phyloP scores from a whole-genome alignment of 2,888 invertebrate genomes.

The Ryuthela nishihirai region DNA sequence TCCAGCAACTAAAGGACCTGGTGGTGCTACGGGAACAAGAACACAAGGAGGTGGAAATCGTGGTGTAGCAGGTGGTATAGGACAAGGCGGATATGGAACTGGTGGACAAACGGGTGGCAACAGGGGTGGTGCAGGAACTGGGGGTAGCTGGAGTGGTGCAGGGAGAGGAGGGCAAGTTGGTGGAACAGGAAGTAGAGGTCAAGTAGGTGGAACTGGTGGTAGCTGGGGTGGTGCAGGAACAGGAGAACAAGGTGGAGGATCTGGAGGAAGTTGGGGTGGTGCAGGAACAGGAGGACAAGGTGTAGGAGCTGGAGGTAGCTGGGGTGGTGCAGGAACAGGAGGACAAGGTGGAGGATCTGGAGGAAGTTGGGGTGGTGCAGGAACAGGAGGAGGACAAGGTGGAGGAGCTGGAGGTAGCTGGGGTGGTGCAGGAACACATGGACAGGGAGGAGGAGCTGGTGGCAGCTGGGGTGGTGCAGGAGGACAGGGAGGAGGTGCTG shows the following conservation, averaged over 20 bases:
- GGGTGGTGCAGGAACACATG: background rate
- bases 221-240: background rate
- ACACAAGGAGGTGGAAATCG: background rate
- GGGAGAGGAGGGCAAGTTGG: conserved; percentile 1
- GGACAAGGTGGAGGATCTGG: background rate
- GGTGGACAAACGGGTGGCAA: background rate
- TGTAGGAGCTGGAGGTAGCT: background rate
- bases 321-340: background rate
- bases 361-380: background rate
- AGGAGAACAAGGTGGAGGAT: background rate
- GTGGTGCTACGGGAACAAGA: background rate
- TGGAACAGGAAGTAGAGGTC: too few species aligned
- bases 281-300: background rate
- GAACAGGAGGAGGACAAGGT: background rate
- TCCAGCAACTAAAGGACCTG: too few species aligned
- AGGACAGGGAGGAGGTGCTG: background rate
- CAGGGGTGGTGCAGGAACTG: background rate
- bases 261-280: too few species aligned
- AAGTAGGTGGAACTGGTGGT: background rate
- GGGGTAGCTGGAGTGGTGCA: background rate
- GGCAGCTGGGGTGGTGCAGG: too few species aligned
- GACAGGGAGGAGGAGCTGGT: background rate
- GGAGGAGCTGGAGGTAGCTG: background rate
- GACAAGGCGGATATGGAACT: background rate
- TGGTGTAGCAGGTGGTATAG: background rate